Conservation (phyloP, 2,797 vertebrate genomes). For the Spinus olivaceus region DNA sequence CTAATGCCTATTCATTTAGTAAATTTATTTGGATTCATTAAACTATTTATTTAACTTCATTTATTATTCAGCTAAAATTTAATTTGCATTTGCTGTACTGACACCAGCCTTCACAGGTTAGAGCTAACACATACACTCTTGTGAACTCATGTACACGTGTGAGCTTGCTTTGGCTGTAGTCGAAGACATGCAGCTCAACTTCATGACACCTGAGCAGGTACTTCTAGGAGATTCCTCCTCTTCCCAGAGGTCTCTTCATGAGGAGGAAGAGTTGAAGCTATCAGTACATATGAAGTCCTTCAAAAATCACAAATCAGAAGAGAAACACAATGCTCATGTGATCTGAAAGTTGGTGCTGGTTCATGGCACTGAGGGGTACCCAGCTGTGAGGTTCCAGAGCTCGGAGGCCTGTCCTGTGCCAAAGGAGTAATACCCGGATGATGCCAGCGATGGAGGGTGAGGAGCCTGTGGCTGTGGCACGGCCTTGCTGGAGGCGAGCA, state of each 20-base stretch:
- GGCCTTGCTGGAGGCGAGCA: fast-evolving
- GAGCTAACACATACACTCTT: not conserved
- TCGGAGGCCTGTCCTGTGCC: fast-evolving
- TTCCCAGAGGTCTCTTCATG: not conserved
- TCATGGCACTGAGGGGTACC: not conserved
- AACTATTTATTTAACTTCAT: not conserved
- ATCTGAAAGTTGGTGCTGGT: not conserved
- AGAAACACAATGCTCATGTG: fast-evolving
- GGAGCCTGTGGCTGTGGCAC: fast-evolving
- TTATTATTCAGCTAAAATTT: not conserved
- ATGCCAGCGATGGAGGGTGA: fast-evolving
- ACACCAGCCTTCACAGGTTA: not conserved
- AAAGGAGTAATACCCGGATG: fast-evolving
- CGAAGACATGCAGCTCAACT: not conserved
- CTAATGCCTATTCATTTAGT: not conserved
- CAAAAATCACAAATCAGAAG: not conserved
- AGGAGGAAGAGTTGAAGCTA: not conserved
- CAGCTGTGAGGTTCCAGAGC: fast-evolving
- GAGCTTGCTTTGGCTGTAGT: not conserved
- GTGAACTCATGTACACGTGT: not conserved
- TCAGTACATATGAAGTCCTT: not conserved
- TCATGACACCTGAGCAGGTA: not conserved
- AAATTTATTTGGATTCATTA: not conserved
- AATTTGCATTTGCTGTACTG: not conserved
- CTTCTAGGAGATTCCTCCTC: not conserved